Evolutionary conservation across 2,888 invertebrate species (phyloP), one percentile per base, ranked within the genome.

Genomic region (Drosophila longiperda): DNA sequence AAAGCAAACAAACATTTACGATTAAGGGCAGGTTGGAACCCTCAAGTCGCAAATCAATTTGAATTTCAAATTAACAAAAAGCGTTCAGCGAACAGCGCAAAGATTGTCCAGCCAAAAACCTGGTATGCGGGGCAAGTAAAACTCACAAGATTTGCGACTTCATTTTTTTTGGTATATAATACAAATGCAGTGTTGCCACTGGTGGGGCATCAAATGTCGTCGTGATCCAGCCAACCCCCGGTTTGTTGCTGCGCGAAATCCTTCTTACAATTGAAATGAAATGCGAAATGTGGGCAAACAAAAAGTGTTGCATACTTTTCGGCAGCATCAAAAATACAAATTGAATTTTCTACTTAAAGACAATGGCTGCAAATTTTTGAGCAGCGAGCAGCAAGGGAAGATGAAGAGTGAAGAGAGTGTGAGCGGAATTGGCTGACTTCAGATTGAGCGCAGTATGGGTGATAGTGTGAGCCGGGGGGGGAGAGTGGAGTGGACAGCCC

Each of bases 281-380:
- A 34, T 58, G 72, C 70, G 66, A 73, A 73, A 68, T 57, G 71
- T 49, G 67, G 62, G 70, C 63, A 77, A 73, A 71, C 79, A 78
- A 73, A 73, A 74, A 69, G 64, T 57, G 45, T 73, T 78, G 66
- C 70, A 73, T 70, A 71, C 70, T 73, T 75, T 59, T 70, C 63
- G 63, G 75, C 73, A 42, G 62, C 65, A 66, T 60, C 64, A 63
- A 67, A 72, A 76, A 71, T 65, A 67, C 72, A 89, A 87, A 90
- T 89, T 89, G 87, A 85, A 81, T 90, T 88, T 82, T 67, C 75
- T 73, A 87, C 85, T 84, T 80, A 80, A 82, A 89, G 87, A 87
- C 87, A 85, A 89, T 73, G 72, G 80, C 58, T 64, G 62, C 69
- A 70, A 85, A 85, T 82, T 88, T 80, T 76, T 52, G 50, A 70